These are phyloP conservation scores for Drosophila phalerata DNA, from an alignment of 2,888 invertebrate genomes.

Conservation along the genomic window DNA sequence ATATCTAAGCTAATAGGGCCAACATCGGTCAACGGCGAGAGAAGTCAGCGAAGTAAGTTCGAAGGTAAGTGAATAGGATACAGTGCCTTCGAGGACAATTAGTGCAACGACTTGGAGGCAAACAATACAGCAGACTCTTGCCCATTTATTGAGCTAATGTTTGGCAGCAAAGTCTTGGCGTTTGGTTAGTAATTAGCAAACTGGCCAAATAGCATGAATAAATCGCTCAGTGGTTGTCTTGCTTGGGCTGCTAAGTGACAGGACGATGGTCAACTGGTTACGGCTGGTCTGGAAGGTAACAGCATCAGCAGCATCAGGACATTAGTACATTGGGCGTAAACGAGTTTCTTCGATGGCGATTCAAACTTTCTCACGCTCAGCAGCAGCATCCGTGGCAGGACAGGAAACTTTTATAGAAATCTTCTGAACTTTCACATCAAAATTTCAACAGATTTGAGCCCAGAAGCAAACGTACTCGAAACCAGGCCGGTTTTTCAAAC, in stretches of 20 bases:
- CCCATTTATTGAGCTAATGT: constrained; percentile 74
- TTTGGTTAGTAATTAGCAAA: constrained; percentile 72
- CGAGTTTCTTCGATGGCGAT: constrained; percentile 52
- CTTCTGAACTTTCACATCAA: constrained; percentile 78
- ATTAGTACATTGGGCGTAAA: constrained; percentile 45
- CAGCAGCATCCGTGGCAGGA: constrained; percentile 68
- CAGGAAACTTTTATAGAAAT: constrained; percentile 75
- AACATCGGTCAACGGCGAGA: constrained; percentile 21
- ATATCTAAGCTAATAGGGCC: constrained; percentile 76
- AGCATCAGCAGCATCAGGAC: constrained; percentile 62
- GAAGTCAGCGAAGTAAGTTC: constrained; percentile 10
- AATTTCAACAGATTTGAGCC: constrained; percentile 77
- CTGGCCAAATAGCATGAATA: constrained; percentile 74
- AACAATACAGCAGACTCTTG: constrained; percentile 64
- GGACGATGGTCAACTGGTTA: constrained; percentile 48
- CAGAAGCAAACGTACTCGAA: constrained; percentile 36
- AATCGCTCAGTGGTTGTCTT: constrained; percentile 47
- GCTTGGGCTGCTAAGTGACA: constrained; percentile 55
- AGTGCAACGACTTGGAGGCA: constrained; percentile 48
- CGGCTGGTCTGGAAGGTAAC: constrained; percentile 8
- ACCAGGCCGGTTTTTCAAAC: constrained; percentile 72
- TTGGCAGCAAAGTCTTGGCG: constrained; percentile 59
- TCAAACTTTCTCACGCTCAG: constrained; percentile 74
- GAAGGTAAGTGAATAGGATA: not conserved
- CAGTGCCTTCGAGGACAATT: constrained; percentile 23